Evolutionary conservation across 1,140 invertebrate genomes (phyloP), one percentile per base, ranked within the genome.

Genomic region (Macrostomum lignano): DNA sequence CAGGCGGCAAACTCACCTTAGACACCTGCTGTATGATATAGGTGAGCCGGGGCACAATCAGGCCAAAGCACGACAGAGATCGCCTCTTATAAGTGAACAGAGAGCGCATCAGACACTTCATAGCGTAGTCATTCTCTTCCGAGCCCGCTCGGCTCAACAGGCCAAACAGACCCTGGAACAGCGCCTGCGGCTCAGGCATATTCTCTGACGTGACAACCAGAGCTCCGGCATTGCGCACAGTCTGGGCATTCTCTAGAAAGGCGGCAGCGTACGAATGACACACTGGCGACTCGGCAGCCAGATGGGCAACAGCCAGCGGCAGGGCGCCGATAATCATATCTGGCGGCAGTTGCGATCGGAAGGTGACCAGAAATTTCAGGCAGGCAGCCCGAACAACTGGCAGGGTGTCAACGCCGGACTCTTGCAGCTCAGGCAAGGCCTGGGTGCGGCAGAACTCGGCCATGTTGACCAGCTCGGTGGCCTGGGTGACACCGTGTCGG

Each of bases 281-380:
- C 4, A 96, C 84, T 20, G 67, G 64, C 51, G 51, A 59, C 21
- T 68, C 68, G n/a, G 71, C 65, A 1, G 65, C 65, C 17, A 68
- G 51, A 30, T 84, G 62, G 46, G 73, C 71, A 20, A 77, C 66
- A 35, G 93, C 49, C 38, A 71, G 59, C 0, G 79, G 75, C 23
- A 93, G 48, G 33, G 43, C 39, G 29, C 67, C 65, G 3, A 65
- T 62, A 24, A 77, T 46, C 17, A 73, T 58, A 39, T 79, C 71
- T 21, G 62, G 65, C 0, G 79, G 73, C 31, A 94, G 60, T 51
- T 64, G 42, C 22, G 40, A 41, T 36, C 86, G 65, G 52, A 94
- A 96, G 9, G 73, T 79, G 69, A 94, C 81, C 7, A 93, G 57
- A 51, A 82, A 94, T 51, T 93, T 93, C 14, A 96, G 73, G 6